Percentiles rank a stretch among this genome's conserved stretches.
Evolutionary conservation across 2,888 invertebrate genomes (phyloP).

Genomic region (Argyra leucocephala): DNA sequence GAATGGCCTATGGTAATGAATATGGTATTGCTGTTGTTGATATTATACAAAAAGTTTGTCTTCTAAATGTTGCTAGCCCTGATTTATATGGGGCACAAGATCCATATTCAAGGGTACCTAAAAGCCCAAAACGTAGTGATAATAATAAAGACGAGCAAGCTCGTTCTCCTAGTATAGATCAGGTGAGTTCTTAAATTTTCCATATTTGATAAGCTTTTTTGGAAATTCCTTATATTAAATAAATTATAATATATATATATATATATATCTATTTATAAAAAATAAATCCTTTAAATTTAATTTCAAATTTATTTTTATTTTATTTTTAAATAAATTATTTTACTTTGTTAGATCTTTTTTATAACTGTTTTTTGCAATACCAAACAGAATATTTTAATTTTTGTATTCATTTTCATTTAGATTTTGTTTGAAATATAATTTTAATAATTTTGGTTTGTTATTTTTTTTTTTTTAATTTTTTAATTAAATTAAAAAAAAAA

Average conservation of each 20-base stretch:
- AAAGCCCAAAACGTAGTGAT: slow-evolving; percentile 59
- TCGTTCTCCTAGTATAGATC: slow-evolving; percentile 79
- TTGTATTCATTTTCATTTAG: slow-evolving; percentile 3
- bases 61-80: slow-evolving; percentile 79
- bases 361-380: no score
- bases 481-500: not conserved
- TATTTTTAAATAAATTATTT: no score
- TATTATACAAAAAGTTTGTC: slow-evolving; percentile 79
- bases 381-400: no score
- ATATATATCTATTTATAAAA: not conserved
- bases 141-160: slow-evolving; percentile 51
- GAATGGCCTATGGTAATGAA: slow-evolving; percentile 96
- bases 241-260: slow-evolving; percentile 15
- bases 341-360: no score
- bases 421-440: slow-evolving; percentile 17
- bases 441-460: slow-evolving; percentile 18
- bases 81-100: slow-evolving; percentile 85
- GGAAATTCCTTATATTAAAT: slow-evolving; percentile 11
- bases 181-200: slow-evolving; percentile 53
- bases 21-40: slow-evolving; percentile 91
- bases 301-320: slow-evolving; percentile 12
- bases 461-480: slow-evolving; percentile 9
- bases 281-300: slow-evolving; percentile 7
- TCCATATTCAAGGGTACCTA: slow-evolving; percentile 72
- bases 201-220: slow-evolving; percentile 17